Conservation (phyloP, 2,888 invertebrate species). For the Abrostola triplasia region DNA sequence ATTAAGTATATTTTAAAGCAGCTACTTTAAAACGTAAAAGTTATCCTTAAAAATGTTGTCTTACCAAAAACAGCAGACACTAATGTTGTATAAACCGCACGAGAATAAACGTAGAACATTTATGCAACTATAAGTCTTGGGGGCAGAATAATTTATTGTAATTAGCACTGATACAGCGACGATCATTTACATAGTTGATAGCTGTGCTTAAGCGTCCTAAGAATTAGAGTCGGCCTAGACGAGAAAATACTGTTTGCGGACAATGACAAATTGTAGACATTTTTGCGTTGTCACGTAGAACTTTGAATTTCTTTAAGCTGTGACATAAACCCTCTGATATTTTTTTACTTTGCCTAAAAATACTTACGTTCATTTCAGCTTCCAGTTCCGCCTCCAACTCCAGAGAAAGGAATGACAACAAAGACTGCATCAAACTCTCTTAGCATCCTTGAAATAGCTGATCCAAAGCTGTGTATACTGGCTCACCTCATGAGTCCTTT, state of each 20-base stretch:
- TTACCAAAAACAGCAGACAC: background rate
- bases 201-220: constrained; percentile 31
- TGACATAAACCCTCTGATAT: background rate
- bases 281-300: constrained; percentile 24
- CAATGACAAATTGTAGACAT: constrained; percentile 36
- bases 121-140: constrained; percentile 17
- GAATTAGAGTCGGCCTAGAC: constrained; percentile 33
- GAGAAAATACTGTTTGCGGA: constrained; percentile 25
- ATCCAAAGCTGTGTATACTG: constrained; percentile 95
- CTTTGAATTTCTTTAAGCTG: constrained; percentile 16
- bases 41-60: background rate
- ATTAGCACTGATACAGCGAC: constrained; percentile 39
- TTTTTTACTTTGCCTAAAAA: background rate
- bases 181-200: constrained; percentile 51
- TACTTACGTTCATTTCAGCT: constrained; percentile 73
- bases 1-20: background rate
- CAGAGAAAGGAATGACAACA: constrained; percentile 89
- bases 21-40: background rate
- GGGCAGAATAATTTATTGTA: constrained; percentile 49
- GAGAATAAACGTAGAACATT: constrained; percentile 6
- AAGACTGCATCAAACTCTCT: constrained; percentile 90
- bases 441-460: constrained; percentile 94
- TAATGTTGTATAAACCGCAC: background rate
- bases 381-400: constrained; percentile 90
- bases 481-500: constrained; percentile 97